Conservation (phyloP, 2,113 vertebrate species). For the sheep (Ovis aries) region ARS-UI_Ramb_v3.0 NC_056054.1:59904001-59904500, state of each 20-base stretch:
- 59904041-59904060: background rate
- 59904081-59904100: background rate
- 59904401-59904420: background rate
- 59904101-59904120: background rate
- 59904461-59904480: background rate
- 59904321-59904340: background rate
- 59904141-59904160: background rate
- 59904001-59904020: background rate
- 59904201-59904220: conserved; percentile 12
- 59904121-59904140: background rate
- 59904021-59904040: background rate
- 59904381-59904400: background rate
- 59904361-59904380: background rate
- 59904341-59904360: background rate
- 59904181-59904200: background rate
- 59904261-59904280: background rate
- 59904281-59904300: conserved; percentile 1
- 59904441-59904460: background rate
- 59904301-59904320: background rate
- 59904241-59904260: background rate
- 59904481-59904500: background rate
- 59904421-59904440: background rate
- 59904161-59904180: too few relatives aligned
- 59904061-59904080: background rate
- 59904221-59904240: background rate